Conservation (phyloP, 1,140 invertebrate species). For the Apis laboriosa region DNA sequence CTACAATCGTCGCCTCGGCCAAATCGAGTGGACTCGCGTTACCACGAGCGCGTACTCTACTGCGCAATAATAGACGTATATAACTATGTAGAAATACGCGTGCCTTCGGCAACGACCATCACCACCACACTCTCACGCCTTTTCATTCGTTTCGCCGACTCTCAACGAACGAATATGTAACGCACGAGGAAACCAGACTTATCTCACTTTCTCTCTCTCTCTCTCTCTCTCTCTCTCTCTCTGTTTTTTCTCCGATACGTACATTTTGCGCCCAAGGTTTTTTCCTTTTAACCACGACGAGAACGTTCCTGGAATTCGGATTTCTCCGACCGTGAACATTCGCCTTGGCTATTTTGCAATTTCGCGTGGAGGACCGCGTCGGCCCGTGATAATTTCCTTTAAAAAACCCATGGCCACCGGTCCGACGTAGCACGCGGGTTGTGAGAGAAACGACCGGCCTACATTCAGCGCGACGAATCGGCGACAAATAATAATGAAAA, state of each 20-base stretch:
- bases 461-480: not conserved
- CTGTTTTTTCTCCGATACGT: not conserved
- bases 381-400: not conserved
- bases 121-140: not conserved
- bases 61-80: conserved; percentile 29
- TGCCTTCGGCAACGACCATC: not conserved
- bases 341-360: not conserved
- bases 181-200: too few species aligned
- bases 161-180: too few species aligned
- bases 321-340: conserved; percentile 11
- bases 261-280: not conserved
- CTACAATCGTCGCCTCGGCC: not conserved
- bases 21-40: conserved; percentile 29
- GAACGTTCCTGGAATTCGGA: conserved; percentile 6
- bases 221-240: too few species aligned
- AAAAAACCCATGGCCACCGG: not conserved
- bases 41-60: conserved; percentile 13
- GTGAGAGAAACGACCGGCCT: not conserved
- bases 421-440: not conserved
- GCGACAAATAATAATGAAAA: conserved; percentile 14
- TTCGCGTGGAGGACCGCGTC: not conserved
- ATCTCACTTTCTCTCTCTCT: not conserved
- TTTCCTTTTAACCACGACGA: too few species aligned
- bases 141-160: not conserved
- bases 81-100: not conserved